A percentile compares a stretch with the other conserved stretches of the same genome.
These are phyloP conservation scores for Esox lucius DNA, from an alignment of 2,797 vertebrate species.

Conservation along the genomic window DNA sequence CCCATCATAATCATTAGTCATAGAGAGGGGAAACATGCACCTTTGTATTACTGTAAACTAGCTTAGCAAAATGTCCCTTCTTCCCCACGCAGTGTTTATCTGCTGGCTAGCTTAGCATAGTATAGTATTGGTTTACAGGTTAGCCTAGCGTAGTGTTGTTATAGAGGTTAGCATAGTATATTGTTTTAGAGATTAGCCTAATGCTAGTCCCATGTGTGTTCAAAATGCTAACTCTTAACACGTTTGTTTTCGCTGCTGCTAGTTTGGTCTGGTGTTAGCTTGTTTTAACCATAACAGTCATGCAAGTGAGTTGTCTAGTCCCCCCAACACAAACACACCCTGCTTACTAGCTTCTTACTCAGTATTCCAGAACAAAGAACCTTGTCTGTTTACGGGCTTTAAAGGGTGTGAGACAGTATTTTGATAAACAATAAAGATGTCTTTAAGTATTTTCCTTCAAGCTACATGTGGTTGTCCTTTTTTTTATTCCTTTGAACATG, in stretches of 20 bases:
- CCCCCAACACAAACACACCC: background rate
- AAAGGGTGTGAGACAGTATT: constrained; percentile 77
- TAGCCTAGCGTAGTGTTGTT: background rate
- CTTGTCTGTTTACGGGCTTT: constrained; percentile 58
- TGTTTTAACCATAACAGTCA: constrained; percentile 36
- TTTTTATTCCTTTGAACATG: background rate
- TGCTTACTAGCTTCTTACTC: constrained; percentile 61
- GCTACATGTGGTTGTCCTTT: constrained; percentile 22
- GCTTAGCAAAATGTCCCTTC: constrained; percentile 33
- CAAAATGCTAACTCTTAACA: constrained; percentile 46
- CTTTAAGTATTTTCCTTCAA: constrained; percentile 76
- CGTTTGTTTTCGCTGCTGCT: constrained; percentile 67
- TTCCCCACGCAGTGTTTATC: constrained; percentile 19
- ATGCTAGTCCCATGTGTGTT: constrained; percentile 20
- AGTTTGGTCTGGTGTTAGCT: constrained; percentile 50
- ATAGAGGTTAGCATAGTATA: background rate
- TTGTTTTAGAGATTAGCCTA: background rate
- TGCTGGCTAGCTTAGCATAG: constrained; percentile 15
- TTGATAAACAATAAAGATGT: constrained; percentile 84
- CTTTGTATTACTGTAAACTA: constrained; percentile 62
- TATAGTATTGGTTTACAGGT: background rate
- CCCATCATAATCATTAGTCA: constrained; percentile 19
- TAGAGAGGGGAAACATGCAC: constrained; percentile 49
- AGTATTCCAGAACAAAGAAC: constrained; percentile 57
- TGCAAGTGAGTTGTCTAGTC: background rate